Conservation (phyloP, 2,888 invertebrate genomes). For the Desoria tigrina region DNA sequence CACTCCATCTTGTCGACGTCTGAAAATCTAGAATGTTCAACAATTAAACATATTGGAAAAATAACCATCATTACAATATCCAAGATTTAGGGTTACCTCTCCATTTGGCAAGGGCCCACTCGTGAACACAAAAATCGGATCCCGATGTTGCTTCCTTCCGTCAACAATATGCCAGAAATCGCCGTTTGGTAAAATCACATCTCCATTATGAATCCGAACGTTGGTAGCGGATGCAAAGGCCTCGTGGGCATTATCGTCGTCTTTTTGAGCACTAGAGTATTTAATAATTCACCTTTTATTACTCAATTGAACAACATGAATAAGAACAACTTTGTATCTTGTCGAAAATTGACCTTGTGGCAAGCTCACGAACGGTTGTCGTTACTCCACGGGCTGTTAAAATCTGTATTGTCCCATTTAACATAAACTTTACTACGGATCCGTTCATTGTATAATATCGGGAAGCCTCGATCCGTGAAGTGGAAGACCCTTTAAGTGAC, state of each 20-base stretch:
- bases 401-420: constrained; percentile 42
- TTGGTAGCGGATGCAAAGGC: constrained; percentile 27
- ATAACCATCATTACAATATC: constrained; percentile 3
- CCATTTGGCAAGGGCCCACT: constrained; percentile 42
- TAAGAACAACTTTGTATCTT: not conserved
- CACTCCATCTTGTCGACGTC: constrained; percentile 48
- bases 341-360: constrained; percentile 33
- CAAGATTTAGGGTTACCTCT: constrained; percentile 32
- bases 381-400: constrained; percentile 48
- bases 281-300: not conserved
- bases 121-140: constrained; percentile 45
- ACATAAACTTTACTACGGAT: constrained; percentile 42
- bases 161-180: constrained; percentile 41
- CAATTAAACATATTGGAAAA: not conserved
- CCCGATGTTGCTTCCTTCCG: constrained; percentile 34
- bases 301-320: not conserved
- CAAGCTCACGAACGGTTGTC: constrained; percentile 43
- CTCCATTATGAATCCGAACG: constrained; percentile 45
- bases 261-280: constrained; percentile 20
- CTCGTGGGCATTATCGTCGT: constrained; percentile 16
- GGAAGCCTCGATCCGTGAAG: constrained; percentile 30
- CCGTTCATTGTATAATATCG: constrained; percentile 47
- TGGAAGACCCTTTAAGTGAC: constrained; percentile 30
- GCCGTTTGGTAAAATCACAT: constrained; percentile 44
- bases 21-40: constrained; percentile 30